phyloP scores from a whole-genome alignment of 2,797 vertebrate genomes.

The Sebastes jordani region DNA sequence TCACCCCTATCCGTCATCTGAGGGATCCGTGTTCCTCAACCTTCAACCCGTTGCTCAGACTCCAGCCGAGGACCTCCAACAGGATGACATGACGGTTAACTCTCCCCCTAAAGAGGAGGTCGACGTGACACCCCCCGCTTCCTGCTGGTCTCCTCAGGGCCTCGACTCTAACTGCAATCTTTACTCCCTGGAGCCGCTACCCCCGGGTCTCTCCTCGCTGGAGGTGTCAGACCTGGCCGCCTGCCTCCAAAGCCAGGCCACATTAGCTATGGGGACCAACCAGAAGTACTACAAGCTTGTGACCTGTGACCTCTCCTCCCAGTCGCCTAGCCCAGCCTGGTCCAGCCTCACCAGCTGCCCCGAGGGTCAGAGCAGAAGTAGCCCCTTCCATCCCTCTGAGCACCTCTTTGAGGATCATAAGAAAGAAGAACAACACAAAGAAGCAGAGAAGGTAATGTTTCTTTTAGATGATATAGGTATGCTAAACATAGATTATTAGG shows the following conservation, averaged over 20 bases:
- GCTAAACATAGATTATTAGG: background rate
- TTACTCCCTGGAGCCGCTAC: slow-evolving; percentile 72
- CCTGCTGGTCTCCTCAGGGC: slow-evolving; percentile 82
- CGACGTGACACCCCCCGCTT: slow-evolving; percentile 65
- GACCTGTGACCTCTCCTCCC: slow-evolving; percentile 93
- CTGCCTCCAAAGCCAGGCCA: slow-evolving; percentile 90
- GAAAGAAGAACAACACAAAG: slow-evolving; percentile 42
- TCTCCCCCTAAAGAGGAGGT: slow-evolving; percentile 56
- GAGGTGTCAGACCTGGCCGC: slow-evolving; percentile 85
- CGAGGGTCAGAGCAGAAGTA: slow-evolving; percentile 85
- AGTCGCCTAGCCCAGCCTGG: slow-evolving; percentile 91
- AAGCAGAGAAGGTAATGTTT: slow-evolving; percentile 40
- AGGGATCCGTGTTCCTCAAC: slow-evolving; percentile 73
- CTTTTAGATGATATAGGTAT: background rate
- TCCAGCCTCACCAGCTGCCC: slow-evolving; percentile 89
- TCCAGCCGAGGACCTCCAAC: slow-evolving; percentile 60
- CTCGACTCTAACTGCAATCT: slow-evolving; percentile 95
- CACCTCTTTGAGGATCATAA: slow-evolving; percentile 83
- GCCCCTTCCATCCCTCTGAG: slow-evolving; percentile 82
- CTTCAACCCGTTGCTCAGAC: slow-evolving; percentile 66
- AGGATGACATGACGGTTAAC: slow-evolving; percentile 37
- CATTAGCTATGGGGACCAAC: slow-evolving; percentile 87
- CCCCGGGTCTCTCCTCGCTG: slow-evolving; percentile 81
- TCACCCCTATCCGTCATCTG: slow-evolving; percentile 69
- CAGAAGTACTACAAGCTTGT: slow-evolving; percentile 98